Percentiles rank a stretch among this genome's conserved stretches.
Conservation (phyloP, 2,888 invertebrate species). For the Parochlus steinenii region DNA sequence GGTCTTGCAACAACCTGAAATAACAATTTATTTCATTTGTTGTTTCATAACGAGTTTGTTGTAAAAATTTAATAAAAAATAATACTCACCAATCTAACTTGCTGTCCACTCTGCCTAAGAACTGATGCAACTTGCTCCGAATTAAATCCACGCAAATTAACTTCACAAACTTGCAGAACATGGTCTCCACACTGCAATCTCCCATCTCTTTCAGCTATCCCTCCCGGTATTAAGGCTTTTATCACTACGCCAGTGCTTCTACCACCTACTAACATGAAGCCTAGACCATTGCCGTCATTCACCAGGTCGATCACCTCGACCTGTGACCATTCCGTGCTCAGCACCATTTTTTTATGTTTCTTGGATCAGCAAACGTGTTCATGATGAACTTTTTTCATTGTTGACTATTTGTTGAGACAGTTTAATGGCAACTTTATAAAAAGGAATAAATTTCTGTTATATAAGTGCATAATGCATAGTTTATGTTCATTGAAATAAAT, state of each 20-base stretch:
- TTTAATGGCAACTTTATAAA: no score
- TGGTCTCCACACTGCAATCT: conserved; percentile 95
- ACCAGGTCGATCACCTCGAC: conserved; percentile 96
- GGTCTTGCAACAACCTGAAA: conserved; percentile 91
- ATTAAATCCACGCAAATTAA: conserved; percentile 89
- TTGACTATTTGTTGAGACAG: no score
- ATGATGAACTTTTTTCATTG: no score
- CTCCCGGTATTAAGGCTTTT: conserved; percentile 92
- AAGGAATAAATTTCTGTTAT: no score
- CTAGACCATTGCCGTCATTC: conserved; percentile 94
- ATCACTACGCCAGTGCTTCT: conserved; percentile 97
- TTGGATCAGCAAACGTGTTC: conserved; percentile 20
- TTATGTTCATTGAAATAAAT: no score
- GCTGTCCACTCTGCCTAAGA: conserved; percentile 44
- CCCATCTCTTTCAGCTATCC: conserved; percentile 90
- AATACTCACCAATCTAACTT: no score
- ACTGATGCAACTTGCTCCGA: conserved; percentile 89
- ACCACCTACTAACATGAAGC: conserved; percentile 96
- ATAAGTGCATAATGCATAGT: no score
- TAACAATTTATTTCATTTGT: conserved; percentile 60
- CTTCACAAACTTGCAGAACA: conserved; percentile 87
- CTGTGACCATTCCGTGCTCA: conserved; percentile 99
- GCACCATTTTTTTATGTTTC: conserved; percentile 37
- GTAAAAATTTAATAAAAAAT: conserved; percentile 17
- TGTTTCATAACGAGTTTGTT: conserved; percentile 45